Conservation (phyloP, 2,113 vertebrate species). For the Urocolius indicus region DNA sequence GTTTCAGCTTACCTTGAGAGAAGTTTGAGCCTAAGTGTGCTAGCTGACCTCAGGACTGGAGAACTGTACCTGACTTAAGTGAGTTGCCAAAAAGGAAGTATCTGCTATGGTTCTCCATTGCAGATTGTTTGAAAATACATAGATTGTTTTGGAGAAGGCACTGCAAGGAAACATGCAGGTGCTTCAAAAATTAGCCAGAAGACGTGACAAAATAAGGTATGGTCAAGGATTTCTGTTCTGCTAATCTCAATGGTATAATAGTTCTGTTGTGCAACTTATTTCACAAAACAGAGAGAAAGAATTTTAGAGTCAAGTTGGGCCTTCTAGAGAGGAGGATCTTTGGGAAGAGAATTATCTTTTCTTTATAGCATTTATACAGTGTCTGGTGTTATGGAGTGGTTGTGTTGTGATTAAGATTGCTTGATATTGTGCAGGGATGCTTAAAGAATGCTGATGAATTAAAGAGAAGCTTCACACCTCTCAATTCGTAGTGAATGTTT, state of each 20-base stretch:
- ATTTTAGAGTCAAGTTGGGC: background rate
- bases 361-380: background rate
- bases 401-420: background rate
- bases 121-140: background rate
- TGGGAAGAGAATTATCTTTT: background rate
- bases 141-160: background rate
- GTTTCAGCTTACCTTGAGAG: background rate
- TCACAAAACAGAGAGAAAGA: background rate
- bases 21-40: background rate
- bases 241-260: background rate
- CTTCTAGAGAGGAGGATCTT: background rate
- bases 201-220: background rate
- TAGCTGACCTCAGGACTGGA: background rate
- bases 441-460: background rate
- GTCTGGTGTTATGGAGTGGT: background rate
- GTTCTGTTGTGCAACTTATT: background rate
- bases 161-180: background rate
- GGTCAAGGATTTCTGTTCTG: background rate
- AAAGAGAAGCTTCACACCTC: background rate
- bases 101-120: background rate
- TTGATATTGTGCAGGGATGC: background rate
- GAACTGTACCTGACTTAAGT: background rate
- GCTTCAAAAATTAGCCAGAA: background rate
- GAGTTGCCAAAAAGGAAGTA: background rate
- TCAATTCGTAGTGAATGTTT: background rate